Evolutionary conservation across 2,113 vertebrate species (phyloP), one percentile per base, ranked within the genome.

Genomic region (Pholis gunnellus): DNA sequence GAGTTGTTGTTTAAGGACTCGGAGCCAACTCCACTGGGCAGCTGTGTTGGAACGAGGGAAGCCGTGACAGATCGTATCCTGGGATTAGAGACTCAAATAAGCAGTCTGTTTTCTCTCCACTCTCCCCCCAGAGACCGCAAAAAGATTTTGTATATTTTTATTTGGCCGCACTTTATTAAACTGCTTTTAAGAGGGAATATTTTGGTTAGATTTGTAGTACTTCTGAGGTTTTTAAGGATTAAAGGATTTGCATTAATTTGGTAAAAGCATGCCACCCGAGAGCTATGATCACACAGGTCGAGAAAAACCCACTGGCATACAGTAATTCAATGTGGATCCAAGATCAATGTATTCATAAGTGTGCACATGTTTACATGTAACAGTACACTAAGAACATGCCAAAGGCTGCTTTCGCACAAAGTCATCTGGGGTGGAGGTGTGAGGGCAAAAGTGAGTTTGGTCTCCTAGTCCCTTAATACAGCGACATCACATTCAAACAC

Each of bases 1-100:
- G 81, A 84, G 67, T 72, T 88, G 77, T 84, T 93, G 89, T 92
- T 59, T 60, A 75, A 90, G 74, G 73, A 85, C 63, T 83, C 75
- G 78, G 89, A 88, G 80, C 40, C 75, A 82, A 42, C 82, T 86
- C 79, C 46, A 82, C 71, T 38, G 85, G 86, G 91, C 91, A 94
- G 92, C 94, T 94, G 89, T 81, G 87, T 65, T 90, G 87, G 86
- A 91, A 79, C 67, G 72, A 78, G 81, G 64, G 64, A 90, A 83
- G 87, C 85, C 88, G 87, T 93, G 89, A 94, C 88, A 90, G 93
- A 95, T 94, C 90, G 89, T 87, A 92, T 94, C 92, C 89, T 90
- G 85, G 90, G 92, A 94, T 95, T 94, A 93, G 83, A 77, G 78
- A 88, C 85, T 88, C 89, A 94, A 92, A 93, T 89, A 92, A 93